Evolutionary conservation across 2,113 vertebrate species (phyloP).

Genomic region (Passer montanus): DNA sequence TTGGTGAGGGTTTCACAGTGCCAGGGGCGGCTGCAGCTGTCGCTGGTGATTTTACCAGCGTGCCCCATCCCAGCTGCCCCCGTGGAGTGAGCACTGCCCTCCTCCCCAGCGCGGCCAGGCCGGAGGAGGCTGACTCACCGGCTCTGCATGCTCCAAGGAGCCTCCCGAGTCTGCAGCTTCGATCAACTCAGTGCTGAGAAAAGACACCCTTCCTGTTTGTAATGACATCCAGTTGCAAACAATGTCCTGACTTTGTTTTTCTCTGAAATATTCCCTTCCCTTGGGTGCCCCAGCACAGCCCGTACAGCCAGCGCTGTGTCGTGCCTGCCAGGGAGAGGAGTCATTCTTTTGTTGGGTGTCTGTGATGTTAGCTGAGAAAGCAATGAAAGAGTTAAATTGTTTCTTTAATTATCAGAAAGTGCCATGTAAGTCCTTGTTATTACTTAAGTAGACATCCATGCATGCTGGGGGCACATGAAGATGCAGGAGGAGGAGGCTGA

Average conservation of each 20-base stretch:
- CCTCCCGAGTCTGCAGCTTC: background rate
- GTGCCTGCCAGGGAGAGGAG: background rate
- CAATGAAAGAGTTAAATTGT: background rate
- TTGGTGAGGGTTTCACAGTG: too few species aligned
- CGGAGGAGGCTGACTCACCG: background rate
- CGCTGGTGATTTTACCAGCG: fast-evolving
- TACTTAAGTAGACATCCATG: background rate
- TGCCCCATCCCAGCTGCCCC: fast-evolving
- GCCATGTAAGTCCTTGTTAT: background rate
- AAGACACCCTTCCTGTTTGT: background rate
- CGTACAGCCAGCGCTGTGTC: fast-evolving
- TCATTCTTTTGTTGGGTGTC: background rate
- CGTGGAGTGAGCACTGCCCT: fast-evolving
- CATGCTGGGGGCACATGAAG: background rate
- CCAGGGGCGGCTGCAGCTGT: background rate
- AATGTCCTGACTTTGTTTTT: background rate
- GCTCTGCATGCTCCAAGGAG: fast-evolving
- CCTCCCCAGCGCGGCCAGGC: fast-evolving
- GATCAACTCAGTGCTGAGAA: fast-evolving
- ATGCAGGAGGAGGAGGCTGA: background rate
- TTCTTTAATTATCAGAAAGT: background rate
- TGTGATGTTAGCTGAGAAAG: background rate
- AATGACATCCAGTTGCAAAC: background rate
- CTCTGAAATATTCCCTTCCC: background rate
- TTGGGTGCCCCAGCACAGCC: background rate